phyloP scores from a whole-genome alignment of 1,140 invertebrate species.

The Harlomillsia oculata region DNA sequence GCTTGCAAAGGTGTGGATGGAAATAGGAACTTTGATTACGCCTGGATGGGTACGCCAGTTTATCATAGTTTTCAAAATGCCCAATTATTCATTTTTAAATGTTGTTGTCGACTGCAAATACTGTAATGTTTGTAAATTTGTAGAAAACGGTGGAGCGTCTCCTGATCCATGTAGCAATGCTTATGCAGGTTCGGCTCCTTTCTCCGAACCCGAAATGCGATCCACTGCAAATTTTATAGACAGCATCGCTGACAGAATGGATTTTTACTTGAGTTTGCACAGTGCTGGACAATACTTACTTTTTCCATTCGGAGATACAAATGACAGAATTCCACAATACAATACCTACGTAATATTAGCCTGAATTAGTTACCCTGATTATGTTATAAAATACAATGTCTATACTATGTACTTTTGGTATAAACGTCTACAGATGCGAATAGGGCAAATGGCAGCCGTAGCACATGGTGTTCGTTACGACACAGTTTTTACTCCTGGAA shows the following conservation, averaged over 20 bases:
- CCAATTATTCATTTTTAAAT: not conserved
- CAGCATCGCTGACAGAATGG: conserved; percentile 14
- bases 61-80: not conserved
- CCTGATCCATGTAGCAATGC: conserved; percentile 59
- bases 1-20: conserved; percentile 17
- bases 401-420: too few species aligned
- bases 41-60: conserved; percentile 1
- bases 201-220: conserved; percentile 63
- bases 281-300: conserved; percentile 50
- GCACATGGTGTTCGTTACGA: conserved; percentile 52
- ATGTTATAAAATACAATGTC: too few species aligned
- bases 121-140: not conserved
- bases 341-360: conserved; percentile 46
- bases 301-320: conserved; percentile 46
- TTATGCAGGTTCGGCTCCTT: conserved; percentile 55
- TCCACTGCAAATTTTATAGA: conserved; percentile 37
- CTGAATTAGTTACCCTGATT: not conserved
- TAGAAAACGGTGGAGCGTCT: conserved; percentile 48
- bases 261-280: conserved; percentile 40
- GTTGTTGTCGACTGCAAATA: not conserved
- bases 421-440: conserved; percentile 42
- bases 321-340: conserved; percentile 46
- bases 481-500: conserved; percentile 51
- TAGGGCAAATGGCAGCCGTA: conserved; percentile 49
- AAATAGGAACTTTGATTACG: conserved; percentile 22